Percentiles rank a stretch among this genome's conserved stretches.
These are phyloP conservation scores for Diplodus sargus DNA, from an alignment of 2,797 vertebrate species.

Conservation along the genomic window DNA sequence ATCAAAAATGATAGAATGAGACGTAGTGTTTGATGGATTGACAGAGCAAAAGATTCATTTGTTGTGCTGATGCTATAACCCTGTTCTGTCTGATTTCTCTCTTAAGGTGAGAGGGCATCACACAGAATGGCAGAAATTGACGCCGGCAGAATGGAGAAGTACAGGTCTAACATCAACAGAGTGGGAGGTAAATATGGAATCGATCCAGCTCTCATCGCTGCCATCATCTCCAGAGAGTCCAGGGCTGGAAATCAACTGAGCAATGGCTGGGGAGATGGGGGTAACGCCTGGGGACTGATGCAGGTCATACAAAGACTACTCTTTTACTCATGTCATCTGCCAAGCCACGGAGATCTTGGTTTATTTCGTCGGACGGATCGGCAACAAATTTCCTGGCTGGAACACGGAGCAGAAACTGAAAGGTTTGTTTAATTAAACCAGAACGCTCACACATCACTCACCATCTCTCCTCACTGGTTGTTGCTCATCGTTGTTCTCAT, in stretches of 20 bases:
- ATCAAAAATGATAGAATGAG: no score
- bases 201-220: constrained; percentile 67
- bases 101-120: constrained; percentile 28
- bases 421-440: constrained; percentile 57
- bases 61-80: no score
- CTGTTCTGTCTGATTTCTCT: constrained; percentile 8
- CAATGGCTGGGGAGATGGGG: constrained; percentile 33
- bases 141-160: constrained; percentile 38
- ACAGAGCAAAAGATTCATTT: no score
- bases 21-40: no score
- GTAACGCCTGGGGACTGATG: constrained; percentile 64
- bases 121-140: constrained; percentile 40
- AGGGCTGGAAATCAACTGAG: constrained; percentile 57
- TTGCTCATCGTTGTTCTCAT: no score
- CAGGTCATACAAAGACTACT: constrained; percentile 54
- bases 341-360: constrained; percentile 61
- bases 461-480: no score
- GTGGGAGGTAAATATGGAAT: constrained; percentile 9
- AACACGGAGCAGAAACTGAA: constrained; percentile 50
- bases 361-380: not conserved
- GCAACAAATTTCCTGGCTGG: not conserved
- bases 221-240: constrained; percentile 77
- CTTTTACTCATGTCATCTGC: not conserved
- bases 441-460: rapidly evolving
- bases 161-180: constrained; percentile 12